Conservation (phyloP, 2,797 vertebrate species). For the Gymnocypris eckloni region DNA sequence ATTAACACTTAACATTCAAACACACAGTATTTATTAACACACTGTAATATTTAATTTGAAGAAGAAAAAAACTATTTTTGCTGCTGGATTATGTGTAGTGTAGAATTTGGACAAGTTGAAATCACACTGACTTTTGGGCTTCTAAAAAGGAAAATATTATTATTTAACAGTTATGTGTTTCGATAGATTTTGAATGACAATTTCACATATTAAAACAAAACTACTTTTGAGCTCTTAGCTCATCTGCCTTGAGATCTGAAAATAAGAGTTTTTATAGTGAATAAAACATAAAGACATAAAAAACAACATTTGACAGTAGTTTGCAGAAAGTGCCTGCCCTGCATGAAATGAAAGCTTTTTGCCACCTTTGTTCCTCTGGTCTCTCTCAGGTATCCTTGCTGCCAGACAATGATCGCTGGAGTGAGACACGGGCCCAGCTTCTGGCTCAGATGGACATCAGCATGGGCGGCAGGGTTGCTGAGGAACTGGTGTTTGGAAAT, state of each 20-base stretch:
- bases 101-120: background rate
- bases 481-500: slow-evolving; percentile 94
- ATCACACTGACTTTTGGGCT: background rate
- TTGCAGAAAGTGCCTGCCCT: background rate
- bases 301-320: background rate
- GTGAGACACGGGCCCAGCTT: slow-evolving; percentile 94
- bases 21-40: no score
- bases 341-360: background rate
- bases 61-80: background rate
- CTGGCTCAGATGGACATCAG: slow-evolving; percentile 98
- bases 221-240: background rate
- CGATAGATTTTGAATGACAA: background rate
- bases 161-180: background rate
- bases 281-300: no score
- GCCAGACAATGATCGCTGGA: slow-evolving; percentile 96
- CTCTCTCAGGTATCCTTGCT: slow-evolving; percentile 90
- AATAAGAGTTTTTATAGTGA: no score
- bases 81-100: background rate
- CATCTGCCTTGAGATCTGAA: background rate
- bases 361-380: background rate
- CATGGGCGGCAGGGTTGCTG: slow-evolving; percentile 96
- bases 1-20: background rate
- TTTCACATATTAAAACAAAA: background rate
- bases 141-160: background rate
- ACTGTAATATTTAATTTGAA: background rate